These are phyloP conservation scores for Acestrorhynchus altus DNA, from an alignment of 2,797 vertebrate species.

Conservation along the genomic window DNA sequence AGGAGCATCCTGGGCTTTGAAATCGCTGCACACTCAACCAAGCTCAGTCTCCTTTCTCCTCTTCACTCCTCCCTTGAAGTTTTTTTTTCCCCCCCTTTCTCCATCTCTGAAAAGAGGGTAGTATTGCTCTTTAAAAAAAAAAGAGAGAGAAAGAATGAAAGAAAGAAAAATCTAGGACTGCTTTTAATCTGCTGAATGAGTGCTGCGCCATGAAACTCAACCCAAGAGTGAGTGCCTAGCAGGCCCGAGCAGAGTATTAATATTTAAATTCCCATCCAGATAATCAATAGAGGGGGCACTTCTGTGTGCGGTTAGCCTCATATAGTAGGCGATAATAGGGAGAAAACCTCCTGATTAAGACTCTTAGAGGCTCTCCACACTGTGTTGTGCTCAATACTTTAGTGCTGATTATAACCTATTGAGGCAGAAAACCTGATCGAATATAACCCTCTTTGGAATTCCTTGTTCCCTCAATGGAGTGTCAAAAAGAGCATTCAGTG, in stretches of 20 bases:
- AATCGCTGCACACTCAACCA: constrained; percentile 70
- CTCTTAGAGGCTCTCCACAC: constrained; percentile 92
- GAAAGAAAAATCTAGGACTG: constrained; percentile 70
- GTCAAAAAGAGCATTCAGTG: constrained; percentile 99
- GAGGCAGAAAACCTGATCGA: constrained; percentile 99
- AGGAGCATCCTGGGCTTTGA: constrained; percentile 75
- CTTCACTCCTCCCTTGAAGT: constrained; percentile 79
- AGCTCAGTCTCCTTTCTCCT: constrained; percentile 69
- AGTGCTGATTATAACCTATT: constrained; percentile 98
- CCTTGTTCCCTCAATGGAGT: constrained; percentile 96
- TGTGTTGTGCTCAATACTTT: constrained; percentile 93
- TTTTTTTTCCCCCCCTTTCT: constrained; percentile 59
- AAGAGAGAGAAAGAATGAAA: constrained; percentile 46
- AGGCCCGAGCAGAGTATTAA: constrained; percentile 82
- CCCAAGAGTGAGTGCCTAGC: constrained; percentile 80
- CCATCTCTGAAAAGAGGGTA: constrained; percentile 75
- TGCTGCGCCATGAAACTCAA: constrained; percentile 82
- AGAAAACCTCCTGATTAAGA: constrained; percentile 94
- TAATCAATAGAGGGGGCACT: constrained; percentile 87
- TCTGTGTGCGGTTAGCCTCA: constrained; percentile 84
- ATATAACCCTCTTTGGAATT: constrained; percentile 99
- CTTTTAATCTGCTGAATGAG: constrained; percentile 86
- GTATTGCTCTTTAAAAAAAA: constrained; percentile 57
- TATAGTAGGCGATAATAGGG: constrained; percentile 90
- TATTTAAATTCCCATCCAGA: constrained; percentile 87